Percentiles rank a stretch among this genome's conserved stretches.
These are phyloP conservation scores for Speoplatyrhinus poulsoni DNA, from an alignment of 2,113 vertebrate genomes.

Conservation along the genomic window DNA sequence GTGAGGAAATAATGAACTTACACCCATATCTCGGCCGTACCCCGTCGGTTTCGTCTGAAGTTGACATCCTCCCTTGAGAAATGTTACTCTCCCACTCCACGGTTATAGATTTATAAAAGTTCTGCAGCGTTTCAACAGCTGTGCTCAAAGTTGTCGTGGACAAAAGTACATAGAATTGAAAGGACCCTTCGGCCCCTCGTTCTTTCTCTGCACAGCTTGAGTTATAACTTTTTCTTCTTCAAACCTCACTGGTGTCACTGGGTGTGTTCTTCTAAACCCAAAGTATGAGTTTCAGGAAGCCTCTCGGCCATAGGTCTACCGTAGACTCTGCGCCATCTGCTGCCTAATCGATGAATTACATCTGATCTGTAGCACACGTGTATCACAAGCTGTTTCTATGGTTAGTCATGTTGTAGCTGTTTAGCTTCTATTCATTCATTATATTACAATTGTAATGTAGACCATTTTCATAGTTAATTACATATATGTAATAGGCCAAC, in stretches of 20 bases:
- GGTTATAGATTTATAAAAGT: not conserved
- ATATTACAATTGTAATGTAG: not conserved
- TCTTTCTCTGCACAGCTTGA: conserved; percentile 46
- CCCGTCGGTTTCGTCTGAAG: conserved; percentile 79
- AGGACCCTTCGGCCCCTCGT: conserved; percentile 63
- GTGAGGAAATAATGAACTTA: conserved; percentile 60
- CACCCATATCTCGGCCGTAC: conserved; percentile 78
- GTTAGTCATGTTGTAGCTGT: too few relatives aligned
- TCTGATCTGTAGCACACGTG: too few relatives aligned
- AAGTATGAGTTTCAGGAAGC: conserved; percentile 72
- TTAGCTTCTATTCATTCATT: not conserved
- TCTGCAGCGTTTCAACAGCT: conserved; percentile 2
- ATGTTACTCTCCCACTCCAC: conserved; percentile 30
- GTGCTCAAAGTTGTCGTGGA: not conserved
- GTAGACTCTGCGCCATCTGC: conserved; percentile 60
- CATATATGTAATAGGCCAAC: not conserved
- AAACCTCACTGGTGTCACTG: conserved; percentile 76
- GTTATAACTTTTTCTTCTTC: conserved; percentile 47
- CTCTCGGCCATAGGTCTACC: not conserved
- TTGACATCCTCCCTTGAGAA: conserved; percentile 71
- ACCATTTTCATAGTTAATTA: not conserved
- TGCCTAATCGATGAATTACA: not conserved
- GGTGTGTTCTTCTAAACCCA: conserved; percentile 77
- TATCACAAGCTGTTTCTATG: too few relatives aligned
- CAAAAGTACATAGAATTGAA: conserved; percentile 12